A percentile compares a stretch with the other conserved stretches of the same genome.
Conservation (phyloP, 2,113 vertebrate genomes). For the Megalops atlanticus region DNA sequence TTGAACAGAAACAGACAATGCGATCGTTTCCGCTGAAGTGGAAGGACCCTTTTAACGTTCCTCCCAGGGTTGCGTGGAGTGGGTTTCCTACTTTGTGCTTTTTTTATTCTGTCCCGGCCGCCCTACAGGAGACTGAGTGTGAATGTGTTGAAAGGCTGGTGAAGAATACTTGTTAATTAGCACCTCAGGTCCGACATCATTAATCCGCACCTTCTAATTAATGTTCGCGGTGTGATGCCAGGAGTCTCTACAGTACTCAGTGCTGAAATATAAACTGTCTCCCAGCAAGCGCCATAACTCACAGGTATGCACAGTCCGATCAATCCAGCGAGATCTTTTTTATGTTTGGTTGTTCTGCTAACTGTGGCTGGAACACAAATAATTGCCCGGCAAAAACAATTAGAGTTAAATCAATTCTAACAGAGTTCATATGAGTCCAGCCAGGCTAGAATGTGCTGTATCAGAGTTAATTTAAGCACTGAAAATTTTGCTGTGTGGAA, state of each 20-base stretch:
- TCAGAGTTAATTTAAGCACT: too few relatives aligned
- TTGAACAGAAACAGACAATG: neutral
- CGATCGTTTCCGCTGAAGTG: neutral
- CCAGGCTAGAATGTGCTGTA: too few relatives aligned
- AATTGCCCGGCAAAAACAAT: too few relatives aligned
- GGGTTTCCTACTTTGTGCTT: neutral
- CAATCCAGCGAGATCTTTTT: too few relatives aligned
- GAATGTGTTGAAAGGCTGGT: constrained; percentile 69
- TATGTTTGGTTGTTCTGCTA: neutral
- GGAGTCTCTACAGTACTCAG: constrained; percentile 64
- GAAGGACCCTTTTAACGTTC: neutral
- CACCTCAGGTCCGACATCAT: constrained; percentile 70
- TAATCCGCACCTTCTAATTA: constrained; percentile 74
- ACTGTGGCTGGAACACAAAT: neutral
- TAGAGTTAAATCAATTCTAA: too few relatives aligned
- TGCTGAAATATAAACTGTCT: constrained; percentile 61
- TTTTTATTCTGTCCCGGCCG: neutral
- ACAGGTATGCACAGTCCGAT: neutral
- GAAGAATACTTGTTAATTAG: constrained; percentile 72
- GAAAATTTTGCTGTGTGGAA: too few relatives aligned
- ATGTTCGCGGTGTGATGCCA: constrained; percentile 59
- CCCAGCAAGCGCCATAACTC: constrained; percentile 41
- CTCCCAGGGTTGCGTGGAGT: neutral
- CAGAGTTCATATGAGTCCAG: constrained; percentile 33
- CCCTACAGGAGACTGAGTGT: constrained; percentile 37